Evolutionary conservation across 2,797 vertebrate species (phyloP), one percentile per base, ranked within the genome.

Genomic region (Microcaecilia unicolor): DNA sequence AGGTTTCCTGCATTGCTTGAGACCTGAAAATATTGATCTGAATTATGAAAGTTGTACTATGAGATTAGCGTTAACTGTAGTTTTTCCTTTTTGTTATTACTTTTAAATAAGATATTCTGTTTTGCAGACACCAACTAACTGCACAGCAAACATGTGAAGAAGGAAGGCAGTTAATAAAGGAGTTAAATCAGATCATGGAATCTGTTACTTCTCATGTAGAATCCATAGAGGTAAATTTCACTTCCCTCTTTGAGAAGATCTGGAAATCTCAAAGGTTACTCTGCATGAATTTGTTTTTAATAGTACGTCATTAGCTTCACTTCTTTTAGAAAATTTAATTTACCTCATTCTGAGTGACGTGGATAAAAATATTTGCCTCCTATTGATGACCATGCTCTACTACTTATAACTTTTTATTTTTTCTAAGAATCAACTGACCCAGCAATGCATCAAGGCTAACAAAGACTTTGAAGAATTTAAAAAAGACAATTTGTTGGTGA

Each of bases 71-170:
- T n/a, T n/a, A n/a, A n/a, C n/a, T n/a, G n/a, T n/a, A n/a, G n/a
- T n/a, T n/a, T n/a, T 24, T 9, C 13, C 24, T 24, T 24, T 31
- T 20, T 15, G 18, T 28, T 33, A 8, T 25, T 16, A n/a, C 32
- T 31, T 22, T 40, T 25, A 49, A 31, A 18, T 9, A 28, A 32
- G 15, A 38, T 7, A 34, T 27, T 15, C 41, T 44, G 16, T 44
- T 47, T 21, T 21, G 4, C 25, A 86, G 83, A 25, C 76, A 76
- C 12, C 79, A 83, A 28, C 50, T 82, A 23, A 70, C 71, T 35
- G 53, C 76, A 12, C 74, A 84, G 38, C 74, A 53, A 19, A 78
- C 69, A 42, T 78, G 63, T 35, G 82, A 84, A 68, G 74, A 81
- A 46, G 76, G 57, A 38, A 59, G 76, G 30, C 82, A 76, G 56